Evolutionary conservation across 2,888 invertebrate species (phyloP).

Genomic region (Trissonchulus latispiculum): DNA sequence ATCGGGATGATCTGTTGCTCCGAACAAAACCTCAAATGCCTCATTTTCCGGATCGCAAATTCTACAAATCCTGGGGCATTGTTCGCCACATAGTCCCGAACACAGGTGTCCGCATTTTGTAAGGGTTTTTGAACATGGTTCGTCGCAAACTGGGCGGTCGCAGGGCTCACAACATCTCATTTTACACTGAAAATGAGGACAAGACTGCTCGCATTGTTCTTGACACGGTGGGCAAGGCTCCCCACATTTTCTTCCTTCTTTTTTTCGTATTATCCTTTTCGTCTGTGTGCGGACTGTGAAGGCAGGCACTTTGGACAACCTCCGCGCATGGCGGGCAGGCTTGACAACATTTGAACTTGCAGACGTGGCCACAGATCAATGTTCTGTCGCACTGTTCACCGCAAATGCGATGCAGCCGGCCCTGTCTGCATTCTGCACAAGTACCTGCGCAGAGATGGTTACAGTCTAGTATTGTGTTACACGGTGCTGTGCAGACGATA

Average conservation of each 20-base stretch:
- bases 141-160: constrained; percentile 41
- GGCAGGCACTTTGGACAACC: constrained; percentile 48
- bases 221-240: constrained; percentile 41
- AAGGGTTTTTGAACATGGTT: constrained; percentile 40
- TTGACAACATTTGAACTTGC: constrained; percentile 35
- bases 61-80: constrained; percentile 56
- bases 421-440: constrained; percentile 45
- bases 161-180: constrained; percentile 45
- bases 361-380: constrained; percentile 56
- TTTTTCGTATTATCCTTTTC: too few relatives aligned
- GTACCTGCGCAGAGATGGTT: constrained; percentile 41
- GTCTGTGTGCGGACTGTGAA: too few relatives aligned
- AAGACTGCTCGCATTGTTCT: constrained; percentile 41
- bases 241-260: constrained; percentile 34
- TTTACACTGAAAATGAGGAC: constrained; percentile 46
- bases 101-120: constrained; percentile 54
- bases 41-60: constrained; percentile 47
- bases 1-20: constrained; percentile 52
- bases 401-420: constrained; percentile 56
- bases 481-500: constrained; percentile 31
- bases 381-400: constrained; percentile 51
- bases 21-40: constrained; percentile 44
- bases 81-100: constrained; percentile 62
- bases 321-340: constrained; percentile 45
- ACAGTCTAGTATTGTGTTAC: constrained; percentile 32